Conservation (phyloP, 2,888 invertebrate species). For the Tribolium freemani region DNA sequence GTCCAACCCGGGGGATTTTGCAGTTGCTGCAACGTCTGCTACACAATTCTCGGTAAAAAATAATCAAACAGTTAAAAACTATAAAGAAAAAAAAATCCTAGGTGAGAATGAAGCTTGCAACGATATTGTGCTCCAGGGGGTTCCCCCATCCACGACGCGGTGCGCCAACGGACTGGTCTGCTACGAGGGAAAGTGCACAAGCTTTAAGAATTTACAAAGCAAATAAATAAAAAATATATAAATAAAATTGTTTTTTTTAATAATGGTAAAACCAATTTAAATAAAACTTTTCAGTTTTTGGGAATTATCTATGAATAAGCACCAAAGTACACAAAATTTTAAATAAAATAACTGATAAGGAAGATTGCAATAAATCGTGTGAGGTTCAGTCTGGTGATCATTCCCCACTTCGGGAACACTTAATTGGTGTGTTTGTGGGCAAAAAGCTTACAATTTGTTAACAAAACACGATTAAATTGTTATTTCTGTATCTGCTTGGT, state of each 20-base stretch:
- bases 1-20: conserved; percentile 41
- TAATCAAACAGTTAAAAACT: neutral
- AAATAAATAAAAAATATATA: too few relatives aligned
- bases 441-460: too few relatives aligned
- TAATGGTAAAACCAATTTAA: too few relatives aligned
- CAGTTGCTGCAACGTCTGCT: conserved; percentile 39
- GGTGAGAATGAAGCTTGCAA: conserved; percentile 41
- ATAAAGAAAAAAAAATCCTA: conserved; percentile 9
- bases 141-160: conserved; percentile 12
- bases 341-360: neutral
- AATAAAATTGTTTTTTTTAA: too few relatives aligned
- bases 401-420: too few relatives aligned
- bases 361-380: too few relatives aligned
- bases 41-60: conserved; percentile 37
- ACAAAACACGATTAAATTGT: too few relatives aligned
- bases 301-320: too few relatives aligned
- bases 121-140: conserved; percentile 4
- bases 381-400: too few relatives aligned
- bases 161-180: conserved; percentile 42
- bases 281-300: too few relatives aligned
- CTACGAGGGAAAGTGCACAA: conserved; percentile 41
- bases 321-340: neutral
- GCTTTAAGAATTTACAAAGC: conserved; percentile 26
- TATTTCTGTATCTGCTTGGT: neutral
- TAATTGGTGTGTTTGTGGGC: too few relatives aligned